These are phyloP conservation scores for Rhynchopsitta pachyrhyncha DNA, from an alignment of 2,113 vertebrate genomes.

Conservation along the genomic window DNA sequence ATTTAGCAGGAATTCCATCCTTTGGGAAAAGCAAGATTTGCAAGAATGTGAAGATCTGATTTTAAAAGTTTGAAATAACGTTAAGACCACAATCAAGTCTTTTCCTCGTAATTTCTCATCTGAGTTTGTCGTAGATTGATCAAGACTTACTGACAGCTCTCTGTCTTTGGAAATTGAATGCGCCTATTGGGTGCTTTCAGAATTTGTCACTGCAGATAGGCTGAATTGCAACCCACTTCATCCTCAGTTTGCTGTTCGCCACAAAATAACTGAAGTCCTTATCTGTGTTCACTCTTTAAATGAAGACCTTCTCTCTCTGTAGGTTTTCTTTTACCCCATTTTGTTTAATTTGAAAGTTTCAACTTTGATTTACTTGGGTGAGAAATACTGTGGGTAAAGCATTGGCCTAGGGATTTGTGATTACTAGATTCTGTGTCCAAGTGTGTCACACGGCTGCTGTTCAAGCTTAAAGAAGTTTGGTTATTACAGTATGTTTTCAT, in stretches of 20 bases:
- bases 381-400: background rate
- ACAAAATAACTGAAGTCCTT: background rate
- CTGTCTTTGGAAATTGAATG: background rate
- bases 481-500: background rate
- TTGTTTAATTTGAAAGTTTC: background rate
- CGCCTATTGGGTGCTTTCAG: fast-evolving
- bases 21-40: background rate
- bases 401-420: background rate
- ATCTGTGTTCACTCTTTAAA: background rate
- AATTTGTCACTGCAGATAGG: background rate
- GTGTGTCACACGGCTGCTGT: background rate
- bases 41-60: background rate
- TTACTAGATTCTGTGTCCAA: background rate
- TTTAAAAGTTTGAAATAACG: background rate
- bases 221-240: background rate
- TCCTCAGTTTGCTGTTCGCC: background rate
- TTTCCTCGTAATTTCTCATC: background rate
- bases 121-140: background rate
- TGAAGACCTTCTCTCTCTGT: background rate
- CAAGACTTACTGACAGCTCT: background rate
- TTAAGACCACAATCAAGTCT: background rate
- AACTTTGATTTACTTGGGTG: background rate
- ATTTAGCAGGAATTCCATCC: background rate
- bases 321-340: background rate
- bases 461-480: background rate